phyloP scores from a whole-genome alignment of 30 jellyfish, hydroid and myxozoan species.

The Turritopsis dohrnii region DNA sequence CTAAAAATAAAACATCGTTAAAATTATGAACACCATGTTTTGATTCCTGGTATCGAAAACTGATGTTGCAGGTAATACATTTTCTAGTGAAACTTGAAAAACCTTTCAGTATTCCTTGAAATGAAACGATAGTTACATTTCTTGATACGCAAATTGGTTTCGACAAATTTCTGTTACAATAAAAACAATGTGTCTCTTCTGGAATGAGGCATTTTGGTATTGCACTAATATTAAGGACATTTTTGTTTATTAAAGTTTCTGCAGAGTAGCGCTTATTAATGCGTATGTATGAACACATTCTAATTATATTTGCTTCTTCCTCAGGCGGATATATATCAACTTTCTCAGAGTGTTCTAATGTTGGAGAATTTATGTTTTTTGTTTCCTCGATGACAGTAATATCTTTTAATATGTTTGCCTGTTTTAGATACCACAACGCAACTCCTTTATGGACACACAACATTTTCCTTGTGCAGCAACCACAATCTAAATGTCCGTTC shows the following conservation, averaged over 20 bases:
- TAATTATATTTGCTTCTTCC: not conserved
- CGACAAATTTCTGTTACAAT: not conserved
- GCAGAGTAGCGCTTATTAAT: constrained; percentile 5
- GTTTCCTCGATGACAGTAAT: not conserved
- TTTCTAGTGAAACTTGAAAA: constrained; percentile 21
- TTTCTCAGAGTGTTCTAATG: not conserved
- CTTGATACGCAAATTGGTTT: constrained; percentile 6
- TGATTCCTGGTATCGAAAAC: constrained; percentile 52
- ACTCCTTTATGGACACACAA: constrained; percentile 37
- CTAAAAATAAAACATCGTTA: too few species aligned
- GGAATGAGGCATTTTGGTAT: constrained; percentile 18
- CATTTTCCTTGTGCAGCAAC: too few species aligned
- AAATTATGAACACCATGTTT: too few species aligned
- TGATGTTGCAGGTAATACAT: constrained; percentile 30
- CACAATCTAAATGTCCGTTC: too few species aligned
- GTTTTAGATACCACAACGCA: constrained; percentile 37
- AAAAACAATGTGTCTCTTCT: constrained; percentile 11
- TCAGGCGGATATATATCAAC: not conserved
- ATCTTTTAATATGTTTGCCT: constrained; percentile 17
- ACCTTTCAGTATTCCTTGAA: constrained; percentile 20
- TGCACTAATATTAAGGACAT: not conserved
- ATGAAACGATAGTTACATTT: constrained; percentile 17
- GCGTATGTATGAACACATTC: constrained; percentile 28
- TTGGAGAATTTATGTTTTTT: not conserved
- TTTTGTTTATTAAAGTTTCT: not conserved